phyloP scores from a whole-genome alignment of 2,888 invertebrate genomes.

The Latheticus oryzae region DNA sequence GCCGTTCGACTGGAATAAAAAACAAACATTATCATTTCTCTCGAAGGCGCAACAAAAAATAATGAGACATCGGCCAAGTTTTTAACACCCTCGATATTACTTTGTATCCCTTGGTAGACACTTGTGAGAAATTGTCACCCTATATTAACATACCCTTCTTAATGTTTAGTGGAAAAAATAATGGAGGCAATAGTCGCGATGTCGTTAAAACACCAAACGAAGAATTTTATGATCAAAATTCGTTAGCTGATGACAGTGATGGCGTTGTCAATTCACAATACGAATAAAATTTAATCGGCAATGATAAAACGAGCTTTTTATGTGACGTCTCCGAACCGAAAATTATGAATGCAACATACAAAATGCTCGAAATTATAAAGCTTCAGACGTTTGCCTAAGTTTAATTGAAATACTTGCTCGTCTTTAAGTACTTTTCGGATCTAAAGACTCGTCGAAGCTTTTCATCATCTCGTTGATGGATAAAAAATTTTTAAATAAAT shows the following conservation, averaged over 20 bases:
- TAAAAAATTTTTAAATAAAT: constrained; percentile 19
- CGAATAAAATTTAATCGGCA: constrained; percentile 22
- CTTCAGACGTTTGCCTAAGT: neutral
- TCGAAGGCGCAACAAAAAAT: constrained; percentile 61
- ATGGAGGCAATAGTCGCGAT: constrained; percentile 9
- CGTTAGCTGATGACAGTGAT: neutral
- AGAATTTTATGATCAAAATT: constrained; percentile 11
- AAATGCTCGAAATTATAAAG: constrained; percentile 9
- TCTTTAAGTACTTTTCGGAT: constrained; percentile 18
- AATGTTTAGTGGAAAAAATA: constrained; percentile 36
- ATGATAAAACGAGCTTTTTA: constrained; percentile 7
- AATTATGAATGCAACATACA: constrained; percentile 1
- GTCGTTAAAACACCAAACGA: constrained; percentile 3
- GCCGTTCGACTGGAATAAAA: constrained; percentile 56
- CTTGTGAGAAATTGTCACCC: constrained; percentile 54
- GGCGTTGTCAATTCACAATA: constrained; percentile 19
- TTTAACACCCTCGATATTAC: constrained; percentile 57
- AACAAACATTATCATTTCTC: constrained; percentile 61
- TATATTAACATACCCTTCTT: constrained; percentile 54
- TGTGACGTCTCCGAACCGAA: neutral
- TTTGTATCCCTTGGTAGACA: constrained; percentile 50
- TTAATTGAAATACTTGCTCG: constrained; percentile 16
- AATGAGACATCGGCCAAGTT: constrained; percentile 60
- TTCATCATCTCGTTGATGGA: constrained; percentile 15
- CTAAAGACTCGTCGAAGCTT: constrained; percentile 2